Evolutionary conservation across 1,140 invertebrate genomes (phyloP).

Genomic region (Plutomurus gul): DNA sequence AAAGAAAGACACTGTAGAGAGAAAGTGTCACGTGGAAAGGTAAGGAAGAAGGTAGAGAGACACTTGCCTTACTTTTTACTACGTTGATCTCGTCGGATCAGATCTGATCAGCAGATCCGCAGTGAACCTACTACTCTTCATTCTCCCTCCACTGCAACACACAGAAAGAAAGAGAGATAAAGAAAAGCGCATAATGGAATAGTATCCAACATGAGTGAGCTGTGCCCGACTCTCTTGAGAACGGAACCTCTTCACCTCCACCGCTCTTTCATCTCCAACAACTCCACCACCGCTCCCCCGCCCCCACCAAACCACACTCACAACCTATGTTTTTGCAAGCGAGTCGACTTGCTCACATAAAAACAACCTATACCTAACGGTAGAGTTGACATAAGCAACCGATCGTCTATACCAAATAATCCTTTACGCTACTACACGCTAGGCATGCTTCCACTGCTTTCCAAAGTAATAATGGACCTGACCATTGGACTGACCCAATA

Average conservation of each 20-base stretch:
- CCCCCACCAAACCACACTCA: not conserved
- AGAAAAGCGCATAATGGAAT: not conserved
- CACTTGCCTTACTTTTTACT: not conserved
- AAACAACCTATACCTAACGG: slow-evolving; percentile 5
- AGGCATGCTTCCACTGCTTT: not conserved
- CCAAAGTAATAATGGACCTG: not conserved
- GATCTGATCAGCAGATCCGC: not conserved
- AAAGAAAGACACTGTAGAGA: not conserved
- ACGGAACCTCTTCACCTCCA: not conserved
- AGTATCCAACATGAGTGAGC: too few relatives aligned
- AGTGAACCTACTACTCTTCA: not conserved
- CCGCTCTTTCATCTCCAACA: too few relatives aligned
- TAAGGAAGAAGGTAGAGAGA: not conserved
- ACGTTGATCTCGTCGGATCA: not conserved
- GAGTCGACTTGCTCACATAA: not conserved
- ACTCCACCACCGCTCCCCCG: too few relatives aligned
- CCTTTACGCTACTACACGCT: not conserved
- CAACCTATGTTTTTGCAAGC: not conserved
- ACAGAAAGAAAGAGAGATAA: not conserved
- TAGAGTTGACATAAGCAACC: slow-evolving; percentile 12
- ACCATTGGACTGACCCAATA: not conserved
- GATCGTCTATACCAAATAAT: too few relatives aligned
- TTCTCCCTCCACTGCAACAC: not conserved
- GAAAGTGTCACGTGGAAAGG: not conserved
- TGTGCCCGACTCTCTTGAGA: not conserved